phyloP scores from a whole-genome alignment of 2,113 vertebrate species.

The Glareola pratincola region DNA sequence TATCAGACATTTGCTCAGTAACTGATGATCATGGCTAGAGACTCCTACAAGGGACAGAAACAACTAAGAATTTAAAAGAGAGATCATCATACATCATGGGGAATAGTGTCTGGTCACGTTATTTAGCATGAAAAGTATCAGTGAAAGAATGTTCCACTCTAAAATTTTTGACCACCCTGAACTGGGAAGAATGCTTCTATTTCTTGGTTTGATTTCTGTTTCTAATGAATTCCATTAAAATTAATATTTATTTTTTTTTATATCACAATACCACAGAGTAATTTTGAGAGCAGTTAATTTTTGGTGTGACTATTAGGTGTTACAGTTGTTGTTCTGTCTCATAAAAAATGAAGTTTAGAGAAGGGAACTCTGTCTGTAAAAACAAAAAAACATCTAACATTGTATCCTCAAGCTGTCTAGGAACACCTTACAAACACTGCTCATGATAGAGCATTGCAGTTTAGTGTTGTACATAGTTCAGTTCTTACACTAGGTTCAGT shows the following conservation, averaged over 20 bases:
- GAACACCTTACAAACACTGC: background rate
- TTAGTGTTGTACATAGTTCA: background rate
- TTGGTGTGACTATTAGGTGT: background rate
- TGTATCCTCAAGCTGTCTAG: background rate
- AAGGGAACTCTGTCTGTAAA: background rate
- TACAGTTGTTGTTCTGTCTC: background rate
- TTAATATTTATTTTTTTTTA: background rate
- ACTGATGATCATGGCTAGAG: background rate
- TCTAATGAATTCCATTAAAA: background rate
- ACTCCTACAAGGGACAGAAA: background rate
- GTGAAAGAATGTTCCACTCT: background rate
- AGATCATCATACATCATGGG: background rate
- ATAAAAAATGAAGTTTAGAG: background rate
- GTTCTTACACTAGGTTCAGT: background rate
- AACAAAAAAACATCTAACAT: background rate
- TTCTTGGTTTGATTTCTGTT: background rate
- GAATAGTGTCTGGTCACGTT: fast-evolving
- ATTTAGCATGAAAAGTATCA: background rate
- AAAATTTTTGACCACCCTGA: background rate
- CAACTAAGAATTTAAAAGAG: background rate
- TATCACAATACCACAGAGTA: too few species aligned
- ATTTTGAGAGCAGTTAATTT: background rate
- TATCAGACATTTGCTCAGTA: background rate
- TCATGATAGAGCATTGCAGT: fast-evolving
- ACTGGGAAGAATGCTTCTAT: background rate